These are phyloP conservation scores for Chrysina gloriosa DNA, from an alignment of 2,888 invertebrate species.

Conservation along the genomic window DNA sequence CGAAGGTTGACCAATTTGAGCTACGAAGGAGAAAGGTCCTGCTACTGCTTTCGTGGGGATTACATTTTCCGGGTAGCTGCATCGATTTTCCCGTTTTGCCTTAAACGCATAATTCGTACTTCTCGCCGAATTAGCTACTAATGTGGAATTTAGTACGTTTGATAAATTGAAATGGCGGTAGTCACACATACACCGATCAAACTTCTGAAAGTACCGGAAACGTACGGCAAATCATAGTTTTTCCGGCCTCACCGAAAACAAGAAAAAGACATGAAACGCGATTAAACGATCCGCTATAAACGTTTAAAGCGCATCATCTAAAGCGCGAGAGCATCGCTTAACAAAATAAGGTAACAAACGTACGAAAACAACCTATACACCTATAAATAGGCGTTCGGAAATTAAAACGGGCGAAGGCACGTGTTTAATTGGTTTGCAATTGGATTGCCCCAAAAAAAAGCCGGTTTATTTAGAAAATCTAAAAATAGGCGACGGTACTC, in stretches of 20 bases:
- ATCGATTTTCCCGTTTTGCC: not conserved
- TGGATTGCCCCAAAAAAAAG: conserved; percentile 31
- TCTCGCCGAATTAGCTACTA: not conserved
- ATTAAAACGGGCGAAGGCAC: conserved; percentile 32
- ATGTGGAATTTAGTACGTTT: too few species aligned
- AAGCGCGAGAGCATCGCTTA: not conserved
- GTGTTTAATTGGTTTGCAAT: conserved; percentile 37
- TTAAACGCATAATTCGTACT: not conserved
- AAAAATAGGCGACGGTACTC: conserved; percentile 25
- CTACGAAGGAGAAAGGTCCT: not conserved
- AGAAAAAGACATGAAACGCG: too few species aligned
- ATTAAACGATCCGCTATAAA: not conserved
- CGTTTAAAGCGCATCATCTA: not conserved
- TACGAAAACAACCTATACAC: conserved; percentile 9
- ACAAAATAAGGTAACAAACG: conserved; percentile 32
- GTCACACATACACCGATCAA: too few species aligned
- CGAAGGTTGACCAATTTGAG: not conserved
- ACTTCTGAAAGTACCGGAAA: too few species aligned
- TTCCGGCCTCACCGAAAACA: too few species aligned
- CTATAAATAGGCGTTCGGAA: conserved; percentile 32
- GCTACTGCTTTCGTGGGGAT: not conserved
- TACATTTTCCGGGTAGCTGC: not conserved
- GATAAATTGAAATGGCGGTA: too few species aligned
- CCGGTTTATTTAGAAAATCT: conserved; percentile 13
- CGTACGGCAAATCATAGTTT: too few species aligned